Evolutionary conservation across 2,797 vertebrate genomes (phyloP), one percentile per base, ranked within the genome.

Genomic region (Tragopan temminckii): DNA sequence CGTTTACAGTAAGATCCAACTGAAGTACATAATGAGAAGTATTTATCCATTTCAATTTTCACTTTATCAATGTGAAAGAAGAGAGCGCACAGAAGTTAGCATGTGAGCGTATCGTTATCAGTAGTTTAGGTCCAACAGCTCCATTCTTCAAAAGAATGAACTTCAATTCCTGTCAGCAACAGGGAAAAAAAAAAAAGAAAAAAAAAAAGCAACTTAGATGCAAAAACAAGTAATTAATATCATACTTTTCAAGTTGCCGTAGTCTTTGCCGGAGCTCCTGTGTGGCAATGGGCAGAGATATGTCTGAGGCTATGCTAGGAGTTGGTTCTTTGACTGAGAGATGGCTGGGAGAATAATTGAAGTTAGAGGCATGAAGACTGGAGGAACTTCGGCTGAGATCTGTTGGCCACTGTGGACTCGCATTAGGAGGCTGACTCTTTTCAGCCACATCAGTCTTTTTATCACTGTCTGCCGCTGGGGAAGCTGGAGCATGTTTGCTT

Each of bases 271-370:
- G 98, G 48, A 99, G 98, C 96, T 99, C 99, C 97, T 99, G 99
- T 0, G 98, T 98, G 67, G 99, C 98, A 5, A 98, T 98, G 16
- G 99, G 98, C 96, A 99, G 98, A 6, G 99, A 99, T 79, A 99
- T 97, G 95, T 99, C 99, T 0, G 99, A 99, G 10, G 99, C 99
- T 40, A 99, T 99, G 97, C 99, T 99, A n/a, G 99, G 99, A 4
- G 99, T 99, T 8, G 99, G 98, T 85, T 99, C 99, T 95, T 99
- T 99, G 79, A 98, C 97, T 0, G 98, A 98, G 38, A 98, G 93
- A 85, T 98, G 97, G 93, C 98, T 98, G 43, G 98, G 98, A 16
- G 99, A 99, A 31, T 96, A 98, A 1, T 98, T 97, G 80, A 97
- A 89, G 74, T 75, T 96, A 79, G 97, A 93, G 74, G 98, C 97